phyloP scores from a whole-genome alignment of 1,140 invertebrate species.

The Atta texana region DNA sequence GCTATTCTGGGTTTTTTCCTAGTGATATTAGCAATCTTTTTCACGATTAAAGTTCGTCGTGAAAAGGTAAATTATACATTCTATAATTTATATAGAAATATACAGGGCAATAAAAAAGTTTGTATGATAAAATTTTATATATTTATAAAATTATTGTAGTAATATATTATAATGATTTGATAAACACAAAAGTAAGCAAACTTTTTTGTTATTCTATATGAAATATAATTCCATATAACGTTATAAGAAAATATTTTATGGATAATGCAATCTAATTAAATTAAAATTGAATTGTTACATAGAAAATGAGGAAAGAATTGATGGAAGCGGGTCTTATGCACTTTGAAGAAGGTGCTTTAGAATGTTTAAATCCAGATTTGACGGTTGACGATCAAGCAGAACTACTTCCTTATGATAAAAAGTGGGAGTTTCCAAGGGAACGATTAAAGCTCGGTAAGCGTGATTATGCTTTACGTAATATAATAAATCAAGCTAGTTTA shows the following conservation, averaged over 20 bases:
- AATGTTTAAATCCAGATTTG: conserved; percentile 95
- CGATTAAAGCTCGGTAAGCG: conserved; percentile 92
- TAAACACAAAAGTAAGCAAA: too few relatives aligned
- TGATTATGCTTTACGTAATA: background rate
- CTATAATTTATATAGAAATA: background rate
- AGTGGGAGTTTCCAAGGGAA: conserved; percentile 96
- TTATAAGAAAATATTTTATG: background rate
- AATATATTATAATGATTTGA: too few relatives aligned
- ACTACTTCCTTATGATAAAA: conserved; percentile 95
- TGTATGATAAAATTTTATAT: too few relatives aligned
- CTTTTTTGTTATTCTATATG: background rate
- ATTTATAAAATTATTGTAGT: too few relatives aligned
- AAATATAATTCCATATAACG: background rate
- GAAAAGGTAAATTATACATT: conserved; percentile 85
- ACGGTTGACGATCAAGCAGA: conserved; percentile 96
- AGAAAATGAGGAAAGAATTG: conserved; percentile 88
- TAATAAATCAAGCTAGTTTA: background rate
- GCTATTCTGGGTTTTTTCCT: conserved; percentile 82
- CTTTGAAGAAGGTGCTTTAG: conserved; percentile 93
- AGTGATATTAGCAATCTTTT: conserved; percentile 85
- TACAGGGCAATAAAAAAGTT: too few relatives aligned
- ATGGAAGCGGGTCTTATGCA: conserved; percentile 90
- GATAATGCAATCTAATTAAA: background rate
- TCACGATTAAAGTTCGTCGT: conserved; percentile 87
- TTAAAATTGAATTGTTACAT: conserved; percentile 38